phyloP scores from a whole-genome alignment of 1,140 invertebrate species.

The Drosophila littoralis region DNA sequence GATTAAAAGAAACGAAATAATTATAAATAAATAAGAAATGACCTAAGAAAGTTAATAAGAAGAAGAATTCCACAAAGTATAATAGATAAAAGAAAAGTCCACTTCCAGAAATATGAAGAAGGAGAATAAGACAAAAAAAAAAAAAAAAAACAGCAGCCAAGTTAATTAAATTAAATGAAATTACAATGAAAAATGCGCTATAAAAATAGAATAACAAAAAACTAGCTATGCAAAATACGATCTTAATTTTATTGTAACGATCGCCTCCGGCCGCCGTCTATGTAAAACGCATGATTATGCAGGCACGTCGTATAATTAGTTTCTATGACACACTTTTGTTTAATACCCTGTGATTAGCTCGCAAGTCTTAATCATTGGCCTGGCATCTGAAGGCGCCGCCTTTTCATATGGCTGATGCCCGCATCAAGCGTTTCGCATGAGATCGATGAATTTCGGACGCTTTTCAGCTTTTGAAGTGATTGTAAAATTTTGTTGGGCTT shows the following conservation, averaged over 20 bases:
- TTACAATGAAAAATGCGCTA: neutral
- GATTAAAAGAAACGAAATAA: too few species aligned
- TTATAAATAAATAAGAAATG: too few species aligned
- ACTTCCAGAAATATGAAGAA: too few species aligned
- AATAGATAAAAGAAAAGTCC: too few species aligned
- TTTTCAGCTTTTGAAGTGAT: neutral
- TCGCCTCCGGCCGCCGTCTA: neutral
- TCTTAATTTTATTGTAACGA: neutral
- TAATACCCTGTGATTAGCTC: conserved; percentile 37
- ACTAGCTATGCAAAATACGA: neutral
- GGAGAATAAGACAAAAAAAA: too few species aligned
- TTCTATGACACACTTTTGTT: conserved; percentile 42
- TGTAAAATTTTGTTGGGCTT: conserved; percentile 14
- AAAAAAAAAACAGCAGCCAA: neutral
- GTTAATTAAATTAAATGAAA: conserved; percentile 9
- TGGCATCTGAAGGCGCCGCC: conserved; percentile 8
- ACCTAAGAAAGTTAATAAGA: too few species aligned
- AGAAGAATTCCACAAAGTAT: too few species aligned
- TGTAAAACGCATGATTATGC: conserved; percentile 24
- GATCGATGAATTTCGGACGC: neutral
- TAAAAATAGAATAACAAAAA: neutral
- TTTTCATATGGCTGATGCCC: neutral
- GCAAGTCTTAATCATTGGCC: conserved; percentile 22
- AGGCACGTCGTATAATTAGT: conserved; percentile 29
- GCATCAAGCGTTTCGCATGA: conserved; percentile 5